Conservation (phyloP, 2,113 vertebrate species). For the Potamarius usumacintae region DNA sequence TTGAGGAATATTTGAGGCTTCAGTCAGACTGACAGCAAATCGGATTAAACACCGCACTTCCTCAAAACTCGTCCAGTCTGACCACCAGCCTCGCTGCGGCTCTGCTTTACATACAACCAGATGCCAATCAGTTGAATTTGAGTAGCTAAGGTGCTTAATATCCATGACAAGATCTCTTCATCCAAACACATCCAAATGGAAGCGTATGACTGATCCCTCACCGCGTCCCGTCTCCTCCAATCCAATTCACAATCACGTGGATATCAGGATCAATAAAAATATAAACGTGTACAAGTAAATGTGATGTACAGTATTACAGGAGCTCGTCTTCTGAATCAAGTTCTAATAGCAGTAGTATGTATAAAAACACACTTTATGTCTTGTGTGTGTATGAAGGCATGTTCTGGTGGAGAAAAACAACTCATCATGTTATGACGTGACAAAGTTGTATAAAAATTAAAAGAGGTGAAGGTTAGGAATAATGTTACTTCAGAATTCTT, state of each 20-base stretch:
- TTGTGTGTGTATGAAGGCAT: neutral
- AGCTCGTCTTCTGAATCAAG: too few relatives aligned
- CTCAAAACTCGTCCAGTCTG: slow-evolving; percentile 63
- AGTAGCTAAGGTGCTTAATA: slow-evolving; percentile 1
- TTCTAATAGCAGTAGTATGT: neutral
- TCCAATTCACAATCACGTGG: neutral
- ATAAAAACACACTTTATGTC: neutral
- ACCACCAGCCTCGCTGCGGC: neutral
- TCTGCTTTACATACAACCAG: slow-evolving; percentile 15
- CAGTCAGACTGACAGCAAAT: slow-evolving; percentile 70
- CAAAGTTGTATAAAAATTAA: too few relatives aligned
- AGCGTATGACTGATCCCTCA: neutral
- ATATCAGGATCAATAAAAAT: neutral
- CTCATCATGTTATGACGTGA: too few relatives aligned
- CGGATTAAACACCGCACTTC: slow-evolving; percentile 72
- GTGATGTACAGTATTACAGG: neutral
- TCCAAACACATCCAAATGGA: neutral
- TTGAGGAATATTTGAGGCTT: slow-evolving; percentile 70
- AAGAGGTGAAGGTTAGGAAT: too few relatives aligned
- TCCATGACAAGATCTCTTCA: neutral
- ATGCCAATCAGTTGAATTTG: slow-evolving; percentile 2
- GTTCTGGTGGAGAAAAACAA: neutral
- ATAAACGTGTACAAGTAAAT: neutral
- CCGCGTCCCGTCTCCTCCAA: neutral
- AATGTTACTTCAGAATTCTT: too few relatives aligned